These are phyloP conservation scores for Myrmophylax atrothorax DNA, from an alignment of 2,113 vertebrate species.

Conservation along the genomic window DNA sequence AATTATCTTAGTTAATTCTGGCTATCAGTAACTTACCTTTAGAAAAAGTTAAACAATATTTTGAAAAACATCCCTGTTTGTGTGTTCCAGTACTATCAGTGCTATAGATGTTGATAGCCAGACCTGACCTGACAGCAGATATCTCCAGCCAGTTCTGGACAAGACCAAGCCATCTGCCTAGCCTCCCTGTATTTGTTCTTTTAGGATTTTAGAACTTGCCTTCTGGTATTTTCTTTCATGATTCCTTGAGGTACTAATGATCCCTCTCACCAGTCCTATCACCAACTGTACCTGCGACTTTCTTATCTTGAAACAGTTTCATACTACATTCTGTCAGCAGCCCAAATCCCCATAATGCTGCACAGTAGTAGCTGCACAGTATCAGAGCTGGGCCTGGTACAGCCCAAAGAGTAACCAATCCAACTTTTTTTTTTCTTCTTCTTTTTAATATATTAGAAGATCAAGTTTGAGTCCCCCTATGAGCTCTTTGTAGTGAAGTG, in stretches of 20 bases:
- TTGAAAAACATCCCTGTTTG: not conserved
- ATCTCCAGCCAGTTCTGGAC: not conserved
- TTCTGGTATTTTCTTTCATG: not conserved
- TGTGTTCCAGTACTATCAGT: not conserved
- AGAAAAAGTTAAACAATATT: not conserved
- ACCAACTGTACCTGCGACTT: not conserved
- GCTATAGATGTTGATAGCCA: not conserved
- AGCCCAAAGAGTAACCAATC: not conserved
- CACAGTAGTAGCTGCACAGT: too few relatives aligned
- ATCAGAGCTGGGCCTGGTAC: not conserved
- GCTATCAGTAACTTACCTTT: not conserved
- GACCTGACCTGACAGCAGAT: fast-evolving
- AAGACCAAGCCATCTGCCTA: not conserved
- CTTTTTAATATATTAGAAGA: too few relatives aligned
- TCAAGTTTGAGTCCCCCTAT: not conserved
- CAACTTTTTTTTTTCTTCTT: not conserved
- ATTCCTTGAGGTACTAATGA: too few relatives aligned
- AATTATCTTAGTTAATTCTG: not conserved
- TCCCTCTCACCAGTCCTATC: not conserved
- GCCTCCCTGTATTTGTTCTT: not conserved
- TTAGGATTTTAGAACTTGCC: not conserved
- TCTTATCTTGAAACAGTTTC: not conserved
- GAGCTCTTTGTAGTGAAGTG: not conserved
- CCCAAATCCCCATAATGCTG: too few relatives aligned
- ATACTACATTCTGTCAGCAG: not conserved